Base-by-base conservation (phyloP, 2,797 vertebrate genomes). In the Karalla daura region DNA sequence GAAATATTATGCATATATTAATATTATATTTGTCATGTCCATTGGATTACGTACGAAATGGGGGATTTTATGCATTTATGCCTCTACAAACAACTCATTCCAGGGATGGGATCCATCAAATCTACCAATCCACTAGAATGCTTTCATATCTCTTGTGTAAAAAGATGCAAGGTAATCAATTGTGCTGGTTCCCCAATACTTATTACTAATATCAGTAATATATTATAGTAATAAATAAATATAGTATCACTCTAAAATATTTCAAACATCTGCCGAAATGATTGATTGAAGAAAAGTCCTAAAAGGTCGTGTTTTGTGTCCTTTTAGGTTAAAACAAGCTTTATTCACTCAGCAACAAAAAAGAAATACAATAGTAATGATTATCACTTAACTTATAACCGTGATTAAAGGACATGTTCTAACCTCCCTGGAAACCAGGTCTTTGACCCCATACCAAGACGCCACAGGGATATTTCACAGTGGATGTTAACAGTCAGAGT, bases 401-500 rank as follows among this genome's bases (percentile, higher is more conserved):
- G 70, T 28, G 55, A 63, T n/a, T n/a, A 17, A 37, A 5, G 11
- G 59, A 41, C 58, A 83, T 76, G 63, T 56, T 45, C 44, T 28
- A 68, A 68, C 15, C 49, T 70, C 54, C 47, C 43, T 18, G 21
- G 24, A 37, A 56, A 65, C 18, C 61, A 66, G 58, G 55, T 80
- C 63, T 64, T 67, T 61, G 56, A 71, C 61, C 52, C 37, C 51
- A 56, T 52, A 79, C 61, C 46, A 76, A 61, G 69, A 71, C 56
- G 59, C 66, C 52, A 67, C 39, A 35, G 33, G 3, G 62, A 59
- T 68, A 49, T 60, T 61, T 66, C 20, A 20, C 41, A 63, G 67
- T 6, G 21, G 37, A 86, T 84, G 81, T 72, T 69, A 84, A 80
- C 82, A n/a, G n/a, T n/a, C n/a, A 84, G 80, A 81, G 70, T 71